Base-by-base conservation (phyloP, 2,113 vertebrate species). In the Campylomormyrus numenius region DNA sequence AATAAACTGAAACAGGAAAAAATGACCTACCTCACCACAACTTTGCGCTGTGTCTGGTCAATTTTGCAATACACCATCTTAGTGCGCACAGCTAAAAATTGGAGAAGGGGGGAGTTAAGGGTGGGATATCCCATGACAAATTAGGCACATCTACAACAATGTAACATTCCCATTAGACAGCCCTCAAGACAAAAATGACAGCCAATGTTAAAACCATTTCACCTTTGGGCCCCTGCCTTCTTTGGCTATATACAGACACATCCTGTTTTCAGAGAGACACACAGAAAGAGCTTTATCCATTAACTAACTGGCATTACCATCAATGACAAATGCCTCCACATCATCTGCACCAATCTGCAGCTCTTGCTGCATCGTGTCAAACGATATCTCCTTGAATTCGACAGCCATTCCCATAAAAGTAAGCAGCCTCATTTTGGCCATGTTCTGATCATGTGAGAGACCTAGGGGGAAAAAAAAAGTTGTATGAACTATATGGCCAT, bases 61-160 rank as follows among this genome's bases (percentile, higher is more conserved):
- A 99, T 99, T 97, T 99, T 99, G 96, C 98, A 98, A 94, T 99
- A 98, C 19, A 99, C 97, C 98, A 99, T 99, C 96, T 99, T 99
- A 92, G 98, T 99, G 94, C 98, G 97, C 90, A 99, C 98, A 90
- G 98, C 98, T 99, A 88, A 91, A 90, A 96, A 95, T 90, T 89
- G 92, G 86, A 90, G 91, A 90, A 11, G 19, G 15, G 90, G 35
- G 89, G 56, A 91, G 2, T 90, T 13, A 15, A 89, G 31, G 48
- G 21, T n/a, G 19, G 56, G 31, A 48, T 24, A 77, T 83, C 24
- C 13, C 5, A 21, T 74, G 77, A 48, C 24, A 89, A 31, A 8
- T n/a, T 35, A 85, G 45, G 46, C 31, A 74, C 10, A 48, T 62
- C 52, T 10, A 85, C 39, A 70, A 89, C 31, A 39, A 53, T 89